Percentiles rank a stretch among this genome's conserved stretches.
Conservation (phyloP, 2,888 invertebrate genomes). For the Timandra comae region DNA sequence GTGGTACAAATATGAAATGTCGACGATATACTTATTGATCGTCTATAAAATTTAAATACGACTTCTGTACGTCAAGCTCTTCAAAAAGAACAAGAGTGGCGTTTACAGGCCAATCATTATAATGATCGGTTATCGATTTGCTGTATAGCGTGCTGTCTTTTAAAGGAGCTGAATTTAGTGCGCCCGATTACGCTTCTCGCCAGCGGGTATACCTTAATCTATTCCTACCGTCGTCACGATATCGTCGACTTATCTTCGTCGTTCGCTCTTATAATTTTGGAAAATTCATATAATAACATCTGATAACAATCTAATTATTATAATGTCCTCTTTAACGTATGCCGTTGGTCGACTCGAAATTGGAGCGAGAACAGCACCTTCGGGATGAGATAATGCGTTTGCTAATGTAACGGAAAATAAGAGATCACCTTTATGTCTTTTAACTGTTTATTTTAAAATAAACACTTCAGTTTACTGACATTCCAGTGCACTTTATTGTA, state of each 20-base stretch:
- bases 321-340: slow-evolving; percentile 75
- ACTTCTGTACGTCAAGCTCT: slow-evolving; percentile 65
- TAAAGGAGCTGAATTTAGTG: slow-evolving; percentile 67
- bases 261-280: slow-evolving; percentile 68
- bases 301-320: slow-evolving; percentile 76
- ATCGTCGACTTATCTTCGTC: slow-evolving; percentile 65
- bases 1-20: background rate
- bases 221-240: slow-evolving; percentile 70
- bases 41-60: slow-evolving; percentile 45
- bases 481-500: slow-evolving; percentile 10
- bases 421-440: slow-evolving; percentile 61
- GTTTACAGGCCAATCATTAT: slow-evolving; percentile 72
- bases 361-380: slow-evolving; percentile 52
- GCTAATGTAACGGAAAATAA: slow-evolving; percentile 68
- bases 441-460: slow-evolving; percentile 69
- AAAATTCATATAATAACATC: slow-evolving; percentile 74
- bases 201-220: slow-evolving; percentile 63
- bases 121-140: slow-evolving; percentile 74
- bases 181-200: slow-evolving; percentile 57
- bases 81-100: slow-evolving; percentile 57
- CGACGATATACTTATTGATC: no score
- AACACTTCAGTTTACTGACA: slow-evolving; percentile 36
- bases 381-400: slow-evolving; percentile 60
- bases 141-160: slow-evolving; percentile 60
- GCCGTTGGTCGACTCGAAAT: slow-evolving; percentile 61